Evolutionary conservation across 2,113 vertebrate species (phyloP).

Genomic region (Prolemur simus): DNA sequence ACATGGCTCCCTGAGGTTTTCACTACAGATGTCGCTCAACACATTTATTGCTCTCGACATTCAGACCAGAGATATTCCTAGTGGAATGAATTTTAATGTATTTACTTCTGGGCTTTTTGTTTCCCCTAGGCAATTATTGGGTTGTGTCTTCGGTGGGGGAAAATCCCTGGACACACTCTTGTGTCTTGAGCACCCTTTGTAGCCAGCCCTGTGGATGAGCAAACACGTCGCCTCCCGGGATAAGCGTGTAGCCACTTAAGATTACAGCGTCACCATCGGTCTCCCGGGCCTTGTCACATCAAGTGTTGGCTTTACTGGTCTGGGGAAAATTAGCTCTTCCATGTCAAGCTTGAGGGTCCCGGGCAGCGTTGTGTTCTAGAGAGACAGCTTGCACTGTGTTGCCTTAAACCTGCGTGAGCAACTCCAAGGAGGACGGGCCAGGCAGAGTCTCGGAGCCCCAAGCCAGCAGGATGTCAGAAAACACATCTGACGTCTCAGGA

Average conservation of each 20-base stretch:
- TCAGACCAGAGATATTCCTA: background rate
- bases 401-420: background rate
- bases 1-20: background rate
- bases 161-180: background rate
- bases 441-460: background rate
- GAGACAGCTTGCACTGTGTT: background rate
- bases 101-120: background rate
- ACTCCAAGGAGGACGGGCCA: background rate
- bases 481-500: background rate
- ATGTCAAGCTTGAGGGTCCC: background rate
- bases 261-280: too few species aligned
- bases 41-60: background rate
- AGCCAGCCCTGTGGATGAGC: background rate
- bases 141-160: background rate
- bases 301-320: background rate
- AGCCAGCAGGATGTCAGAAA: background rate
- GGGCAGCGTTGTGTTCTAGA: background rate
- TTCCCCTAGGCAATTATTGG: background rate
- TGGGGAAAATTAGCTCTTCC: constrained; percentile 1
- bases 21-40: background rate
- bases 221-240: background rate
- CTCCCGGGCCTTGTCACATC: background rate
- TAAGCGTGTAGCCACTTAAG: background rate
- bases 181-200: background rate
- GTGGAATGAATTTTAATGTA: background rate